Base-by-base conservation (phyloP, 2,888 invertebrate genomes). In the Trichacis sp. region DNA sequence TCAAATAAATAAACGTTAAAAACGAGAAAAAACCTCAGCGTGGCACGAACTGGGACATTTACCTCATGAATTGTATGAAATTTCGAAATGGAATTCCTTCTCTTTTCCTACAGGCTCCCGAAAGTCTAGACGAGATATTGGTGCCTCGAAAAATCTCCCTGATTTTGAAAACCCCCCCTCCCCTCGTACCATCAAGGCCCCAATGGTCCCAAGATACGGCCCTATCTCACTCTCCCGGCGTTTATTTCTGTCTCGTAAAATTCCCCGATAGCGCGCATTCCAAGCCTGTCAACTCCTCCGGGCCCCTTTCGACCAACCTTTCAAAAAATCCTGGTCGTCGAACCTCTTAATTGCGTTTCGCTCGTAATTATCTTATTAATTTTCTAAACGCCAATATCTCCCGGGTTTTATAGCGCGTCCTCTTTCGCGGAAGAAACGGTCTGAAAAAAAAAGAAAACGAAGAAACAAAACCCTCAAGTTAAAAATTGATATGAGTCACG, bases 101-200 rank as follows among this genome's bases (percentile, higher is more conserved):
- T n/a, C n/a, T n/a, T n/a, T n/a, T n/a, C n/a, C n/a, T n/a, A n/a
- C n/a, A n/a, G 68, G 64, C 70, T 77, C 70, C 72, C 59, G 71
- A 63, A 24, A 69, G 69, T 72, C 73, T 71, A 71, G 73, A 74
- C 77, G 73, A 77, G 73, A 71, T 70, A 68, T 61, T 68, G 72
- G 76, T 74, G 9, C 11, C 33, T n/a, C 33, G 33, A 33, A 33
- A 33, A 33, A 68, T 68, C 64, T 55, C 49, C 55, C 14, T 2
- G 43, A 17, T 42, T 42, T 42, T 14, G 14, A 11, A 14, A 15
- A 4, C 42, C 47, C 58, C 48, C 49, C 61, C 48, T 40, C 46
- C 19, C 43, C n/a, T 9, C 43, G 18, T 9, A n/a, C 1, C 18
- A 1, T 18, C 19, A n/a, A 5, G 14, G 1, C 18, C 43, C n/a